Base-by-base conservation (phyloP, 2,888 invertebrate species). In the Girardia tigrina region DNA sequence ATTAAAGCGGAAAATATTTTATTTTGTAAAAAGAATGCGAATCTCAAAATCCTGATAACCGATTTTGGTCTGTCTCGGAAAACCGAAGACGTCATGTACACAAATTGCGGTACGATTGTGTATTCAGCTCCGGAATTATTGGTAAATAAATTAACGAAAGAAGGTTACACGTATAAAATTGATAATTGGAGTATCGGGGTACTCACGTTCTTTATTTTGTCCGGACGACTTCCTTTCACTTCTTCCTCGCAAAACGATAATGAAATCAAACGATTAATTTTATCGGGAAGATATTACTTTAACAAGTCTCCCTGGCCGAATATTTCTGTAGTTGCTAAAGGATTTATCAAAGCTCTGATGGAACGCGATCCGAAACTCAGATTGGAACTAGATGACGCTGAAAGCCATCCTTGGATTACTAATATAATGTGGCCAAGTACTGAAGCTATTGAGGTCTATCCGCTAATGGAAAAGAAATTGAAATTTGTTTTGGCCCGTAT, bases 111-210 rank as follows among this genome's bases (percentile, higher is more conserved):
- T 8, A 75, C 75, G 1, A 16, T 75, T 1, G 75, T 74, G 26
- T 75, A 75, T 36, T 75, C 75, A n/a, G 75, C 75, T 8, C 75
- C 75, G 20, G 75, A 75, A 75, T 29, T 75, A 71, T 28, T 75
- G 8, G 42, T 71, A 1, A 71, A 71, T 36, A 75, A 75, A 28
- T 29, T 28, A 12, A 42, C 2, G 1, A 75, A 73, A 27, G 16
- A 20, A 23, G 75, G 75, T n/a, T 75, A 75, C 70, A 29, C 28
- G 26, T 20, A 28, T 29, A 72, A 75, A 71, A 71, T 75, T 28
- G 75, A 75, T 29, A 29, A 29, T 1, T 75, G 75, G 75, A 26
- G 71, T 20, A 75, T 75, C 20, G 75, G 75, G 4, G 75, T 75
- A 12, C 36, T 75, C 26, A 26, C 75, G 12, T 75, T 29, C 26